These are phyloP conservation scores for Phasianus colchicus DNA, from an alignment of 2,113 vertebrate genomes.

Conservation along the genomic window DNA sequence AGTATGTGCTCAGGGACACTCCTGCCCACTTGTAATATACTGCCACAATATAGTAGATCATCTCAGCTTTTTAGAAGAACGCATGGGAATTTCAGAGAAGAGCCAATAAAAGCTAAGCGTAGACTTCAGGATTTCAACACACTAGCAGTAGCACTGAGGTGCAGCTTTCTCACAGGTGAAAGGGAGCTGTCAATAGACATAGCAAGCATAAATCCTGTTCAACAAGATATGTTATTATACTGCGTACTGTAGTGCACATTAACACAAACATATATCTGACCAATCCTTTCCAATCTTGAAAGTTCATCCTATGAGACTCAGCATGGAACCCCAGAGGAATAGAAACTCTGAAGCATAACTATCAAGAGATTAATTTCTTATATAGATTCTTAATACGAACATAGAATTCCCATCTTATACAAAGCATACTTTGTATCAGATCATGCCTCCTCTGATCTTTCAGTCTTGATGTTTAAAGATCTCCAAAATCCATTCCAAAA, in stretches of 20 bases:
- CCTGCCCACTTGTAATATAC: neutral
- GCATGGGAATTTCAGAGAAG: neutral
- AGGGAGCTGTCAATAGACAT: neutral
- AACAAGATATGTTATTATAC: neutral
- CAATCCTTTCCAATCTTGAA: conserved; percentile 17
- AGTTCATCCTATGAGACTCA: conserved; percentile 1
- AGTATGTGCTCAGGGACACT: neutral
- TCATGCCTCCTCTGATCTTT: neutral
- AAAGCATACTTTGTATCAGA: neutral
- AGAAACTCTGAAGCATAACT: neutral
- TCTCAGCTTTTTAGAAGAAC: neutral
- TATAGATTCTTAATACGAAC: neutral
- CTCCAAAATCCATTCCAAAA: neutral
- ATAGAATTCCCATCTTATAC: neutral
- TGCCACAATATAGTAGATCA: neutral
- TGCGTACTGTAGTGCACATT: neutral
- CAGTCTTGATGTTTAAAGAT: neutral
- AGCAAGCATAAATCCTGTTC: neutral
- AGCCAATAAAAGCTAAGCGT: neutral
- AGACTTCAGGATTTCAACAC: neutral
- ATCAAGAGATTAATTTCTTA: neutral
- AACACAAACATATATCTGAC: conserved; percentile 13
- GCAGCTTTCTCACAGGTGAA: neutral
- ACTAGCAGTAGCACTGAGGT: neutral
- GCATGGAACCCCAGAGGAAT: neutral